Evolutionary conservation across 2,888 invertebrate species (phyloP).

Genomic region (Agonopterix alstromeriana): DNA sequence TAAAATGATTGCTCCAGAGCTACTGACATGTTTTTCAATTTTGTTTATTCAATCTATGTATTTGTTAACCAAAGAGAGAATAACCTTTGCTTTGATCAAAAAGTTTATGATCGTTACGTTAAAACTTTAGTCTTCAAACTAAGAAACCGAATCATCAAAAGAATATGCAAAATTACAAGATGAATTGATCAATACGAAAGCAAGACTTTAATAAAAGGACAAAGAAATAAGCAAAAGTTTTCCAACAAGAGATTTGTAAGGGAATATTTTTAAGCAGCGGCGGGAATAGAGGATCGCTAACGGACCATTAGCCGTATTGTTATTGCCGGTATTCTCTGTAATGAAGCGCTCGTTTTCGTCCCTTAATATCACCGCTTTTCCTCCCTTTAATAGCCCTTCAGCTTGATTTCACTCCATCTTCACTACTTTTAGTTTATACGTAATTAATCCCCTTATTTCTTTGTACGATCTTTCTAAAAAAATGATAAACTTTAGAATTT

Average conservation of each 20-base stretch:
- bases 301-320: constrained; percentile 71
- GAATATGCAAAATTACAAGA: no score
- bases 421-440: constrained; percentile 37
- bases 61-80: no score
- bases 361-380: constrained; percentile 63
- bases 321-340: constrained; percentile 69
- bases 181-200: no score
- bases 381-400: constrained; percentile 51
- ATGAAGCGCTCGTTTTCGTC: constrained; percentile 72
- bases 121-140: no score
- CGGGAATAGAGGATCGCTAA: constrained; percentile 58
- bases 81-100: no score
- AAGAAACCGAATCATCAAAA: no score
- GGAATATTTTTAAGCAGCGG: constrained; percentile 51
- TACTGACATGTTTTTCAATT: no score
- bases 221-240: not conserved
- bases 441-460: constrained; percentile 55
- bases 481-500: constrained; percentile 24
- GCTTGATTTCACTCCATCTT: constrained; percentile 58
- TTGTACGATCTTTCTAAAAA: constrained; percentile 24
- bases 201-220: no score
- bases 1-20: no score
- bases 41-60: no score
- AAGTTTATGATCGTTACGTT: no score
- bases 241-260: constrained; percentile 34